Evolutionary conservation across 2,888 invertebrate species (phyloP).

Genomic region (Drosophila kambysellisi): DNA sequence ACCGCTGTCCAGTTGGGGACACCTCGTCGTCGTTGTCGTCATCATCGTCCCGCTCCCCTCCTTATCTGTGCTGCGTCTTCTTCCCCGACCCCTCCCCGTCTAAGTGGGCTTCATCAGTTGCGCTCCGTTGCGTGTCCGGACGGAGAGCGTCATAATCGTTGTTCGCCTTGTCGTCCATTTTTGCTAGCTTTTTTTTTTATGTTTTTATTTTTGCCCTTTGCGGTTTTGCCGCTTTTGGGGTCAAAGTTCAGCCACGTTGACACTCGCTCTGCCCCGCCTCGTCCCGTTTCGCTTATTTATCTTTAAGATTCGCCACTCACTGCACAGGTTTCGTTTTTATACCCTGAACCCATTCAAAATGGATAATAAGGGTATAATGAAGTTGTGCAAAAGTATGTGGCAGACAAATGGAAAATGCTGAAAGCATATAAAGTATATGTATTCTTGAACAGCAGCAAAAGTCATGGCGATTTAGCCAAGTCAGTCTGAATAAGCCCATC

Average conservation of each 20-base stretch:
- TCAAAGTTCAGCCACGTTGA: slow-evolving; percentile 79
- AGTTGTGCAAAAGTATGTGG: neutral
- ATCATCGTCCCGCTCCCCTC: neutral
- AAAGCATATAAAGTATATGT: neutral
- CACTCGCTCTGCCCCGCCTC: slow-evolving; percentile 21
- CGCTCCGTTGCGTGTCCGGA: slow-evolving; percentile 72
- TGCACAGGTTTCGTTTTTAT: slow-evolving; percentile 65
- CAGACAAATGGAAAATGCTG: neutral
- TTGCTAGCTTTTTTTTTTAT: slow-evolving; percentile 18
- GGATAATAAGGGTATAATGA: neutral
- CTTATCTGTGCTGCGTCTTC: neutral
- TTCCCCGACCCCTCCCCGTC: slow-evolving; percentile 14
- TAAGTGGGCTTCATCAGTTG: slow-evolving; percentile 83
- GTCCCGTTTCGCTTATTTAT: slow-evolving; percentile 73
- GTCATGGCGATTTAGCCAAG: too few relatives aligned
- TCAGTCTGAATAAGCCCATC: too few relatives aligned
- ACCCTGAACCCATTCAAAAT: neutral
- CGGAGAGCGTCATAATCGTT: slow-evolving; percentile 70
- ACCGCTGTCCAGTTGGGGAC: slow-evolving; percentile 66
- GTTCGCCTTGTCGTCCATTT: slow-evolving; percentile 50
- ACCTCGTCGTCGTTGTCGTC: slow-evolving; percentile 45
- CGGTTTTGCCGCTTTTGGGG: slow-evolving; percentile 68
- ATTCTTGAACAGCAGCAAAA: neutral
- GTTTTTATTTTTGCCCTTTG: slow-evolving; percentile 44
- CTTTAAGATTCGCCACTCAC: slow-evolving; percentile 82